Evolutionary conservation across 2,888 invertebrate genomes (phyloP), one percentile per base, ranked within the genome.

Genomic region (Exephanes ischioxanthus): DNA sequence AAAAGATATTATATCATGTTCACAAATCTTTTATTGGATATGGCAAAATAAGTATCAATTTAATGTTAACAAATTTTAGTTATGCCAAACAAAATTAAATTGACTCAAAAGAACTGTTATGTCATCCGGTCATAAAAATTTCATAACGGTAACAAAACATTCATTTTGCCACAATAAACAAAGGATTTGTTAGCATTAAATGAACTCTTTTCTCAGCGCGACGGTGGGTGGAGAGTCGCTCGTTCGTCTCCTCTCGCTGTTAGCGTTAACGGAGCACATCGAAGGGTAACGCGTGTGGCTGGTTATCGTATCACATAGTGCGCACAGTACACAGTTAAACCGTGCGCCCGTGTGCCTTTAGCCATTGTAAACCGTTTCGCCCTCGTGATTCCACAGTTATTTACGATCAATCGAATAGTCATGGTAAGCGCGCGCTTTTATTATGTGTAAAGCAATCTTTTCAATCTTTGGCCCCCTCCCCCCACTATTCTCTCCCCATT

Each of bases 361-460:
- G 55, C 82, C 83, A 77, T 80, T 83, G 83, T 83, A 72, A 83
- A 85, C 48, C 67, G 71, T 80, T 61, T 83, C 76, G 83, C 76
- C 71, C 80, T 75, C 80, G 81, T 72, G 67, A 80, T 83, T 83
- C 83, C 68, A 76, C 48, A 71, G 75, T 83, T 83, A 85, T 85
- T 85, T 82, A 85, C 83, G 79, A 76, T 76, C 79, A 72, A 80
- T 85, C 85, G 72, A 80, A 76, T 68, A 48, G 71, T 76, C 70
- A 76, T 58, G 66, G 67, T 58, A 51, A 55, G 71, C 76, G 72
- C 76, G 78, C 75, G 77, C 70, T 77, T 86, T 86, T 85, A 86
- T 85, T 81, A 85, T 79, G 85, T 87, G 87, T 79, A 81, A 84
- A 85, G 79, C 84, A 82, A 83, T 83, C 85, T 84, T 73, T 83